Evolutionary conservation across 2,888 invertebrate genomes (phyloP).

Genomic region (Hololepta plana): DNA sequence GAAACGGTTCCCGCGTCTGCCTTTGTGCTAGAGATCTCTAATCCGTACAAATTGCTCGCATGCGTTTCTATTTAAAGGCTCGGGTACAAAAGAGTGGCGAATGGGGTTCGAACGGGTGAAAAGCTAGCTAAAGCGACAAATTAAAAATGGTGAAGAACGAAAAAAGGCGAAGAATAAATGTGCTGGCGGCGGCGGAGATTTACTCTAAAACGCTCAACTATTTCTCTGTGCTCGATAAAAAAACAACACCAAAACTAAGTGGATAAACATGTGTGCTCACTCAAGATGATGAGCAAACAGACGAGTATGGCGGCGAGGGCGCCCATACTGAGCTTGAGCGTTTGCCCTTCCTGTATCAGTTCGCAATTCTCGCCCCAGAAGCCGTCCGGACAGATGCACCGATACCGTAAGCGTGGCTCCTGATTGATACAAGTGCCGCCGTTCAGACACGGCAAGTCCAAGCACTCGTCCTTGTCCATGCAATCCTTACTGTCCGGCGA

Average conservation of each 20-base stretch:
- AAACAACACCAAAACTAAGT: neutral
- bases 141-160: too few species aligned
- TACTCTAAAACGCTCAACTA: too few species aligned
- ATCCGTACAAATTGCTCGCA: too few species aligned
- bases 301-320: conserved; percentile 94
- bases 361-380: conserved; percentile 93
- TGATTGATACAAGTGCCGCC: conserved; percentile 86
- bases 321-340: conserved; percentile 89
- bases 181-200: too few species aligned
- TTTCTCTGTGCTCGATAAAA: too few species aligned
- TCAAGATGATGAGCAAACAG: conserved; percentile 89
- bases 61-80: too few species aligned
- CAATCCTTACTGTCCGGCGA: conserved; percentile 84
- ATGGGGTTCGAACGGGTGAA: too few species aligned
- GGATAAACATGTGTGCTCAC: conserved; percentile 44
- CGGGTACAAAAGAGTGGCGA: too few species aligned
- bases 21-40: too few species aligned
- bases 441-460: conserved; percentile 84
- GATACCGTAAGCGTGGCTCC: conserved; percentile 68
- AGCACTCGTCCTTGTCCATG: conserved; percentile 89
- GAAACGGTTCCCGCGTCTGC: too few species aligned
- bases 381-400: conserved; percentile 81
- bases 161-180: too few species aligned
- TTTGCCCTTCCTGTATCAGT: conserved; percentile 84
- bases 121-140: too few species aligned